Evolutionary conservation across 2,888 invertebrate genomes (phyloP), one percentile per base, ranked within the genome.

Genomic region (Julus scandinavius): DNA sequence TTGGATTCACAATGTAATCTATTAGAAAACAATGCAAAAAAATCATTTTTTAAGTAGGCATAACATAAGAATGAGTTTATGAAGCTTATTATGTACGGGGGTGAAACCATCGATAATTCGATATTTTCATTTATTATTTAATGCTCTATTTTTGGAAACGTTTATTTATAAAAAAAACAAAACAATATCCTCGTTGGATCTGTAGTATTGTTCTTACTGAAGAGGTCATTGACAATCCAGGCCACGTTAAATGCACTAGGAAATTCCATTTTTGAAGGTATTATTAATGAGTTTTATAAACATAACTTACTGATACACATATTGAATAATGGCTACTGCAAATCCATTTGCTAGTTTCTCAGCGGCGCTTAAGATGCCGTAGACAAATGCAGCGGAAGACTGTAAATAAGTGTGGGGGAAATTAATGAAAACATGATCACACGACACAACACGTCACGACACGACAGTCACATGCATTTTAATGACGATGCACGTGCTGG

Each of bases 261-360:
- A 29, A 29, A 29, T 29, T 29, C 29, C 29, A 29, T 7, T 45
- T 45, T 1, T 5, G 45, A 45, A 45, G 45, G 1, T 45, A 5
- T 45, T 45, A 45, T 45, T 5, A 45, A 45, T 45, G 5, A 7
- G 45, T 45, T 45, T 45, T 45, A 45, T 45, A 7, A 2, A 5
- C 45, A 3, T 6, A 11, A 80, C 80, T 80, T 80, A 80, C 80
- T 80, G 80, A 38, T 80, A 80, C 1, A 80, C 80, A 29, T 80
- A 38, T 80, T 80, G 80, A 80, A 80, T 80, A 80, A 80, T 80
- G 38, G 80, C 80, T 9, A 80, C 80, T 80, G 80, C 38, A 38
- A 80, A 38, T 0, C 80, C 80, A 80, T 80, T 80, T 29, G 80
- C 80, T 4, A 80, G 13, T 13, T 80, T 80, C 80, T 80, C 80